Conservation (phyloP, 2,797 vertebrate species). For the Vultur gryphus region DNA sequence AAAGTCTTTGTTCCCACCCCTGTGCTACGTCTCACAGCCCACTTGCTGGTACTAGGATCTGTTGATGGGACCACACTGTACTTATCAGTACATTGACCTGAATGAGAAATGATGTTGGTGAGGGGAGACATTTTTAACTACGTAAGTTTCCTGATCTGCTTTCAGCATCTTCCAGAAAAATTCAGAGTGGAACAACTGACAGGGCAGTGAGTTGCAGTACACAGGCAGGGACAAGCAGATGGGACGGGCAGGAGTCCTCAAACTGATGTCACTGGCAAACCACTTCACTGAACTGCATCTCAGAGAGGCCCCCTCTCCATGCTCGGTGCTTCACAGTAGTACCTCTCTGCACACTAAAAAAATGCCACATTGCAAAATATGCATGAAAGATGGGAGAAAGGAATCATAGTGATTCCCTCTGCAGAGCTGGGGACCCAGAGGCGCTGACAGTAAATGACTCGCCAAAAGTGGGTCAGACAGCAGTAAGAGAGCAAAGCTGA, state of each 20-base stretch:
- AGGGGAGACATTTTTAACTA: not conserved
- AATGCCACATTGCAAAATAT: not conserved
- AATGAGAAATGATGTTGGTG: not conserved
- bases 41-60: not conserved
- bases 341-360: not conserved
- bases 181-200: not conserved
- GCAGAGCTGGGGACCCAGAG: not conserved
- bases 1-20: not conserved
- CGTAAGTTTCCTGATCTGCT: not conserved
- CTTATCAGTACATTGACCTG: not conserved
- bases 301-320: rapidly evolving
- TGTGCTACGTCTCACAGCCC: not conserved
- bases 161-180: not conserved
- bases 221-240: not conserved
- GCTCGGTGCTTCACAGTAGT: not conserved
- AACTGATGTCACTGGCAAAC: not conserved
- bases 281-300: not conserved
- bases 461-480: not conserved
- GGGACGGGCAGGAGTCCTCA: not conserved
- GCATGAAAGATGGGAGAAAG: not conserved
- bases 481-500: not conserved
- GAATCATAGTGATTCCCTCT: not conserved
- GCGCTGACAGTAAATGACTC: not conserved
- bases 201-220: not conserved
- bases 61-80: not conserved